Percentiles rank a stretch among this genome's conserved stretches.
Evolutionary conservation across 2,113 vertebrate species (phyloP).

Genomic region (Beaufortia kweichowensis): DNA sequence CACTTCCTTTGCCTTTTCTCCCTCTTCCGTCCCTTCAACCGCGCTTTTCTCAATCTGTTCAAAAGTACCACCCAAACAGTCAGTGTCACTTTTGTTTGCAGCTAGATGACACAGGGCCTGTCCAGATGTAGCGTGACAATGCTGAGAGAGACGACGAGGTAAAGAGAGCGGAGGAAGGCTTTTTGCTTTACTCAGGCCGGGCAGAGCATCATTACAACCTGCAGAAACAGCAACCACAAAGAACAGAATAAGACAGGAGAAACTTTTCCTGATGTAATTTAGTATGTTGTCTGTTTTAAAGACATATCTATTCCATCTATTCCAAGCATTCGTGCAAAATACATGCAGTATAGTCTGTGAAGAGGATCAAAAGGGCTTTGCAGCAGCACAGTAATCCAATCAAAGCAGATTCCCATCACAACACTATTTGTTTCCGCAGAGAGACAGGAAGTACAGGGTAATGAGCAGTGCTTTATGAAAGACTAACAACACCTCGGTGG

Average conservation of each 20-base stretch:
- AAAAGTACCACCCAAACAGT: conserved; percentile 11
- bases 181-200: conserved; percentile 49
- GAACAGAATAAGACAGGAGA: background rate
- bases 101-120: conserved; percentile 9
- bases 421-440: background rate
- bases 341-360: background rate
- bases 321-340: conserved; percentile 53
- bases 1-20: conserved; percentile 60
- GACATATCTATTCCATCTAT: background rate
- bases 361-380: conserved; percentile 8
- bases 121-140: conserved; percentile 24
- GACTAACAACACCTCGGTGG: too few species aligned
- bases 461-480: background rate
- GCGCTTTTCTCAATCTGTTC: background rate
- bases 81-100: conserved; percentile 22
- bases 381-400: conserved; percentile 26
- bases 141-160: conserved; percentile 5
- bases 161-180: conserved; percentile 21
- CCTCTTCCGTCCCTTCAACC: conserved; percentile 1
- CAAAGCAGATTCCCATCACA: conserved; percentile 10
- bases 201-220: conserved; percentile 72
- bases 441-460: background rate
- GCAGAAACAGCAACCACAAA: conserved; percentile 68
- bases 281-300: too few species aligned
- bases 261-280: background rate